Conservation (phyloP, 1,140 invertebrate species). For the Aphis craccivora region DNA sequence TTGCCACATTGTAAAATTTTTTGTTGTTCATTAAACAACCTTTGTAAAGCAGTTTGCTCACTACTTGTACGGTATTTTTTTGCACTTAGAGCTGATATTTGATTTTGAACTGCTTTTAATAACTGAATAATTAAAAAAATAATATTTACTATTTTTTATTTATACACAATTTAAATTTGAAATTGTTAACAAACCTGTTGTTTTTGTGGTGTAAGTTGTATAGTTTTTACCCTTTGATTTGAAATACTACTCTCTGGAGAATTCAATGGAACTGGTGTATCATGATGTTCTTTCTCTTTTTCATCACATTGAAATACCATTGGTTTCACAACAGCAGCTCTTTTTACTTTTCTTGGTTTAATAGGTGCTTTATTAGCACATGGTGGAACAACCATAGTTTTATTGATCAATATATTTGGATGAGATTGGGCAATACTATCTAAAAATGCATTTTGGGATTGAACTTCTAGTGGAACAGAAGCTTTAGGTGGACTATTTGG, state of each 20-base stretch:
- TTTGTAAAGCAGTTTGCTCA: slow-evolving; percentile 67
- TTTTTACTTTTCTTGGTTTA: slow-evolving; percentile 60
- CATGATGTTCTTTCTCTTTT: slow-evolving; percentile 57
- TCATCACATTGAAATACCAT: slow-evolving; percentile 61
- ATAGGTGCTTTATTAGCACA: slow-evolving; percentile 57
- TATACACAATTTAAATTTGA: neutral
- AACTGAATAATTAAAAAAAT: slow-evolving; percentile 63
- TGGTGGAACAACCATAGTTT: slow-evolving; percentile 60
- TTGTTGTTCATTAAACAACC: slow-evolving; percentile 70
- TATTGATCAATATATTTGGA: slow-evolving; percentile 62
- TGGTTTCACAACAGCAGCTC: slow-evolving; percentile 63
- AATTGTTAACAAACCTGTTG: slow-evolving; percentile 64
- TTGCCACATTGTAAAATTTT: slow-evolving; percentile 72
- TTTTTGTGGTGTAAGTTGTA: slow-evolving; percentile 70
- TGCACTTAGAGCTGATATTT: slow-evolving; percentile 68
- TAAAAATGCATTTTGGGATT: slow-evolving; percentile 61
- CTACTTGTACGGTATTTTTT: slow-evolving; percentile 65
- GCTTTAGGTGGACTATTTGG: slow-evolving; percentile 54
- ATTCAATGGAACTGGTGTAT: slow-evolving; percentile 52
- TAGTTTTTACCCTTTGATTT: slow-evolving; percentile 67
- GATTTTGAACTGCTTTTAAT: slow-evolving; percentile 70
- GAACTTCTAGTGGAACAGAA: slow-evolving; percentile 41
- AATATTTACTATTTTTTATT: neutral
- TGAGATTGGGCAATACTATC: slow-evolving; percentile 62
- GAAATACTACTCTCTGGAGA: slow-evolving; percentile 57